A percentile compares a stretch with the other conserved stretches of the same genome.
Evolutionary conservation across 1,140 invertebrate species (phyloP).

Genomic region (Lepidurus couesii): DNA sequence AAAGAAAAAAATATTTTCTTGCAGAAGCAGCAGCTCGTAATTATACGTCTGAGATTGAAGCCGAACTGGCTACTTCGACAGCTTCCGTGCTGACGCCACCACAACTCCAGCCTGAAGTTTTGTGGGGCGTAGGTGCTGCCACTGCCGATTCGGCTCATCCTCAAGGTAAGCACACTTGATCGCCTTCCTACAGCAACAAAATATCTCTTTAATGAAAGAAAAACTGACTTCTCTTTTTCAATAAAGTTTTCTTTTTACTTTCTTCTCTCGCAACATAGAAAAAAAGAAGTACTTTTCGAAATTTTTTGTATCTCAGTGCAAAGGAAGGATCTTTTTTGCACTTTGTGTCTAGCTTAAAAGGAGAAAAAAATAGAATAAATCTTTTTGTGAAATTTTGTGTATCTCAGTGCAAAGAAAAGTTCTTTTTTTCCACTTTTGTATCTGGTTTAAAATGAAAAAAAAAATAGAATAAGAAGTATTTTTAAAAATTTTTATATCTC

Average conservation of each 20-base stretch:
- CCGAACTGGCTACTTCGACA: constrained; percentile 26
- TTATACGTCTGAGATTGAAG: constrained; percentile 32
- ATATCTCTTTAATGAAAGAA: not conserved
- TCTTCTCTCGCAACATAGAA: not conserved
- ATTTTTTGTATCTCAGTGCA: too few species aligned
- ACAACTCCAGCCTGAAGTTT: constrained; percentile 6
- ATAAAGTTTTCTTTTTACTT: not conserved
- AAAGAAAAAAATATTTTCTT: not conserved
- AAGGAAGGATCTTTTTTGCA: too few species aligned
- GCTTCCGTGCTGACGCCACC: constrained; percentile 25
- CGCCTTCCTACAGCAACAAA: not conserved
- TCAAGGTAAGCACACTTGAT: not conserved
- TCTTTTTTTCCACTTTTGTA: too few species aligned
- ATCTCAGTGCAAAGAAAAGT: too few species aligned
- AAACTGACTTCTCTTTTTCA: not conserved
- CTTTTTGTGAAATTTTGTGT: too few species aligned
- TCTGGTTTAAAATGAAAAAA: too few species aligned
- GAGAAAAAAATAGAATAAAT: too few species aligned
- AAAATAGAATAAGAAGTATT: not conserved
- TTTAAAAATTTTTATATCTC: not conserved
- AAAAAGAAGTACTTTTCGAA: not conserved
- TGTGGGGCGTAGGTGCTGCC: not conserved
- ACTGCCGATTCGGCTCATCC: constrained; percentile 8
- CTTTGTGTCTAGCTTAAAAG: too few species aligned
- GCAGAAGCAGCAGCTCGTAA: constrained; percentile 33